Conservation (phyloP, 2,113 vertebrate genomes). For the Microcebus jonahi region DNA sequence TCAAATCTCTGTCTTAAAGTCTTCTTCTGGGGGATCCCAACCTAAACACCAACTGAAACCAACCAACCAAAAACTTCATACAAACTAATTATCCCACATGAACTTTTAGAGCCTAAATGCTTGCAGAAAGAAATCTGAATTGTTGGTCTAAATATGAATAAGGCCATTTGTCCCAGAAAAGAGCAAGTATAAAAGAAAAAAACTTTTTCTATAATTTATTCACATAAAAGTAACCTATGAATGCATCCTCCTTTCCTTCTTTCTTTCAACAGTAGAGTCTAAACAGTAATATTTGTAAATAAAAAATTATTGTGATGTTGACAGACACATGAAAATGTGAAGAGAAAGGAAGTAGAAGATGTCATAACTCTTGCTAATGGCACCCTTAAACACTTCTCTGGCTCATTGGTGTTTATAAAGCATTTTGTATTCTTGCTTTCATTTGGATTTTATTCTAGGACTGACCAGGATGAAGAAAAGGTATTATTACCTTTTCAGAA, state of each 20-base stretch:
- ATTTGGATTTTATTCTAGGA: slow-evolving; percentile 25
- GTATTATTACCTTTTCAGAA: neutral
- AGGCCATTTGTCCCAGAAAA: neutral
- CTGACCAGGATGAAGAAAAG: neutral
- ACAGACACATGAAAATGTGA: neutral
- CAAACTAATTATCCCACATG: neutral
- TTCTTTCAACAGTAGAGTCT: neutral
- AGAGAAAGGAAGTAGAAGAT: neutral
- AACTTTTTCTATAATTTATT: neutral
- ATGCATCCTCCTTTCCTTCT: neutral
- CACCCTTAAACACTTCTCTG: neutral
- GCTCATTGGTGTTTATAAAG: neutral
- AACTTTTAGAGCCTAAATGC: neutral
- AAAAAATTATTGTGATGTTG: neutral
- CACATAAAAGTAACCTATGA: slow-evolving; percentile 36
- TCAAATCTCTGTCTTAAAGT: neutral
- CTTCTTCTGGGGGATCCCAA: neutral
- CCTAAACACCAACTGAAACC: neutral
- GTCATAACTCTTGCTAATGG: neutral
- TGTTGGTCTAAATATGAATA: neutral
- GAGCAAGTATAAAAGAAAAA: neutral
- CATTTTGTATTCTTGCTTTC: slow-evolving; percentile 6
- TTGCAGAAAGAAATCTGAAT: neutral
- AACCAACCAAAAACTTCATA: neutral
- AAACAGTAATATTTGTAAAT: slow-evolving; percentile 41